Percentiles rank a stretch among this genome's conserved stretches.
These are phyloP conservation scores for Channa argus DNA, from an alignment of 2,113 vertebrate species.

Conservation along the genomic window DNA sequence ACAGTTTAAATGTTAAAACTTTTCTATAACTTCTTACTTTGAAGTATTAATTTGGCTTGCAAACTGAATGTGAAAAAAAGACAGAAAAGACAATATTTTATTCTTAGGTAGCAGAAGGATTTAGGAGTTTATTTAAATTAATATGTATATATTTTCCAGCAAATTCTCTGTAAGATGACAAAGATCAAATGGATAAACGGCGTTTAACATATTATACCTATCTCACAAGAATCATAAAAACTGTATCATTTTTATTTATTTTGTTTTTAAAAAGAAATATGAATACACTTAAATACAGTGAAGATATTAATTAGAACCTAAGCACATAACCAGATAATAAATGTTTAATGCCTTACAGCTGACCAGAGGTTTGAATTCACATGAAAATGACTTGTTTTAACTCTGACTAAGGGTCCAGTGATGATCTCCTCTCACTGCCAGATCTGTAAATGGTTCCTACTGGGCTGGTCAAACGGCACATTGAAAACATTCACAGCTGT, in stretches of 20 bases:
- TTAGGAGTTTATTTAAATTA: constrained; percentile 43
- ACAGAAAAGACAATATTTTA: constrained; percentile 10
- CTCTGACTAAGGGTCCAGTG: constrained; percentile 6
- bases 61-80: constrained; percentile 43
- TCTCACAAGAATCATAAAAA: constrained; percentile 21
- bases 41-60: constrained; percentile 46
- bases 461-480: constrained; percentile 60
- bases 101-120: constrained; percentile 39
- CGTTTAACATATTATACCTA: not conserved
- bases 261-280: constrained; percentile 30
- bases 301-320: constrained; percentile 37
- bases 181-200: not conserved
- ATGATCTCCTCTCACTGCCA: constrained; percentile 18
- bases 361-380: constrained; percentile 14
- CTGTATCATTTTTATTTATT: not conserved
- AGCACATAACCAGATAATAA: constrained; percentile 24
- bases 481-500: constrained; percentile 61
- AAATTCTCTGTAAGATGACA: constrained; percentile 39
- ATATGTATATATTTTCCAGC: not conserved
- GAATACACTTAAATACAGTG: constrained; percentile 41
- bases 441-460: constrained; percentile 38
- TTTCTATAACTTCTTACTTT: constrained; percentile 48
- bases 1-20: constrained; percentile 58
- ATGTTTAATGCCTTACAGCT: not conserved
- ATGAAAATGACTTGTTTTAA: constrained; percentile 12